A percentile compares a stretch with the other conserved stretches of the same genome.
Conservation (phyloP, 2,888 invertebrate genomes). For the Pocota personata region DNA sequence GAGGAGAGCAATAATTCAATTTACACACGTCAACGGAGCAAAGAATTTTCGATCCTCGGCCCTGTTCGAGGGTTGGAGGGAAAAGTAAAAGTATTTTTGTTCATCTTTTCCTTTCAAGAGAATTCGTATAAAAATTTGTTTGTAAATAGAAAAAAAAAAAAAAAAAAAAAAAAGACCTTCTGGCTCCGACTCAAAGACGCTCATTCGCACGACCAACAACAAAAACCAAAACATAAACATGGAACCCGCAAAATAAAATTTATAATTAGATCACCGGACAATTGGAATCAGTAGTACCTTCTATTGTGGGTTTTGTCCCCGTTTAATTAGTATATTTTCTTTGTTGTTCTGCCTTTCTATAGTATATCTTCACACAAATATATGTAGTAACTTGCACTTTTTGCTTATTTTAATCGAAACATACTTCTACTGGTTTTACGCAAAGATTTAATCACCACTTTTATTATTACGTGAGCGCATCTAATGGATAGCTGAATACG, state of each 20-base stretch:
- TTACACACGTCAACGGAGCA: slow-evolving; percentile 17
- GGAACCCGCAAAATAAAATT: slow-evolving; percentile 16
- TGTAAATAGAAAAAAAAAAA: slow-evolving; percentile 66
- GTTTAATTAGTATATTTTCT: neutral
- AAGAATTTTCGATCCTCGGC: neutral
- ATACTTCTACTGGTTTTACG: neutral
- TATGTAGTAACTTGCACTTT: slow-evolving; percentile 9
- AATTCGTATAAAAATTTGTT: slow-evolving; percentile 48
- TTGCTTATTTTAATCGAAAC: slow-evolving; percentile 16
- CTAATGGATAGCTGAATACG: neutral
- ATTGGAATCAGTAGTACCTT: slow-evolving; percentile 24
- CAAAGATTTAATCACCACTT: neutral
- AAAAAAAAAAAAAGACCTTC: slow-evolving; percentile 21
- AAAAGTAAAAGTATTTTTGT: slow-evolving; percentile 4
- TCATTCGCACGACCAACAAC: slow-evolving; percentile 19
- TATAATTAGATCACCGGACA: slow-evolving; percentile 56
- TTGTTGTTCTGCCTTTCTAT: neutral
- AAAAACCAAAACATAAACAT: slow-evolving; percentile 59
- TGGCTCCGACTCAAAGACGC: neutral
- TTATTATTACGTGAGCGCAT: slow-evolving; percentile 2
- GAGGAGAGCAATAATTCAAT: neutral
- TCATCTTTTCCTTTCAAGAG: slow-evolving; percentile 15
- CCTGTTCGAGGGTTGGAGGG: neutral
- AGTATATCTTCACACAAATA: neutral
- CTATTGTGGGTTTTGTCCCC: neutral